These are phyloP conservation scores for Ommatoiulus sabulosus DNA, from an alignment of 2,888 invertebrate species.

Conservation along the genomic window DNA sequence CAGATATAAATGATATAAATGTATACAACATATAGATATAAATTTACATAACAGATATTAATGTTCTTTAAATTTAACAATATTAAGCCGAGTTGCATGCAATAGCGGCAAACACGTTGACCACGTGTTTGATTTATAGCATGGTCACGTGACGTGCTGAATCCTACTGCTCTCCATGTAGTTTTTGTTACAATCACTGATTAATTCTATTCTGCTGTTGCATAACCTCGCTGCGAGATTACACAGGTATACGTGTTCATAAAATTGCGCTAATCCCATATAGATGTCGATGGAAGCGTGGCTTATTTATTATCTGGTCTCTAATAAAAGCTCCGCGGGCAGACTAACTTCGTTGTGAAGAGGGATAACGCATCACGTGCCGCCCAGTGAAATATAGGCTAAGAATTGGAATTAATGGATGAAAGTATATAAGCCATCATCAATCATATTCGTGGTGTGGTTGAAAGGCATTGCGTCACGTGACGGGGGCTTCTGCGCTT, in stretches of 20 bases:
- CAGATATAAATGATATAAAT: no score
- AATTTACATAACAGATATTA: no score
- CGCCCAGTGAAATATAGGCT: neutral
- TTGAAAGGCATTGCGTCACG: conserved; percentile 18
- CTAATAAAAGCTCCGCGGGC: conserved; percentile 3
- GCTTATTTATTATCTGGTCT: conserved; percentile 22
- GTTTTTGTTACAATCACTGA: no score
- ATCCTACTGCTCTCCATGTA: no score
- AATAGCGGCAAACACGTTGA: no score
- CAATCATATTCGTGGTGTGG: conserved; percentile 7
- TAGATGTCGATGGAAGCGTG: neutral
- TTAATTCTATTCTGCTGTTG: no score
- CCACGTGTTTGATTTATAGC: no score
- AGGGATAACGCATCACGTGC: conserved; percentile 12
- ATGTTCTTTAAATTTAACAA: no score
- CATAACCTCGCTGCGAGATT: neutral
- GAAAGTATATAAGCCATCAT: conserved; percentile 12
- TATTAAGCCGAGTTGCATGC: no score
- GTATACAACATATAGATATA: no score
- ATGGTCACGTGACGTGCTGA: no score
- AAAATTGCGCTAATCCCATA: neutral
- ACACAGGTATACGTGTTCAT: neutral
- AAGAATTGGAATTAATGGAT: conserved; percentile 43
- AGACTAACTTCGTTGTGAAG: conserved; percentile 3
- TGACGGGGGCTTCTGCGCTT: neutral